Percentiles rank a stretch among this genome's conserved stretches.
phyloP scores from a whole-genome alignment of 2,113 vertebrate genomes.

The Donacobius atricapilla region DNA sequence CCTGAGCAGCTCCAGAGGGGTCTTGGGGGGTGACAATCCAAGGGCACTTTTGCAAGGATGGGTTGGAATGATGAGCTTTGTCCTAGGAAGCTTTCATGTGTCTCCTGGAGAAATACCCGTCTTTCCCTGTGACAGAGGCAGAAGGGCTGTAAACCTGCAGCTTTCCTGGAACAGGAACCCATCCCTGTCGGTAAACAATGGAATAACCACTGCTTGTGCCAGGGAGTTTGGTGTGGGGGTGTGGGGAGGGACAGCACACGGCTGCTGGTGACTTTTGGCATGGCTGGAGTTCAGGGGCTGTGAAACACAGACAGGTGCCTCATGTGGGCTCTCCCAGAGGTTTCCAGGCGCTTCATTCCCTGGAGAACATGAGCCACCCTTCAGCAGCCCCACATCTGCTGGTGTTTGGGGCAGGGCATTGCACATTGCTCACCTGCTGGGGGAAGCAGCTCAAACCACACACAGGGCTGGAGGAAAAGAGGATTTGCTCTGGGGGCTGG shows the following conservation, averaged over 20 bases:
- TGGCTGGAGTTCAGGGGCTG: background rate
- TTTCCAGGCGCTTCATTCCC: background rate
- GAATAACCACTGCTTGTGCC: accelerated
- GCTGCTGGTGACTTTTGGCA: accelerated
- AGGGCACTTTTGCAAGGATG: background rate
- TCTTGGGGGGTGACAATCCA: background rate
- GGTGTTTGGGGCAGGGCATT: background rate
- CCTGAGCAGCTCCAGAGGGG: accelerated
- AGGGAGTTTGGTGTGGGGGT: background rate
- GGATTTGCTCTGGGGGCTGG: background rate
- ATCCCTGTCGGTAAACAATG: background rate
- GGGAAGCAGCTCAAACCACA: background rate
- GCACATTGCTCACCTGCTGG: background rate
- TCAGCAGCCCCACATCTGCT: background rate
- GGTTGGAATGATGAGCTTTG: background rate
- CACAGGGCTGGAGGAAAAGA: background rate
- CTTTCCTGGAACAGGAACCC: background rate
- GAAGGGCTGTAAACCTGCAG: background rate
- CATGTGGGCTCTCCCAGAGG: accelerated
- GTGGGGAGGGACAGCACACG: background rate
- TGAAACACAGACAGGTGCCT: background rate
- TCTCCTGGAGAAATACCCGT: accelerated
- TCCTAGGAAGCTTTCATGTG: accelerated
- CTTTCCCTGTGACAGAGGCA: background rate
- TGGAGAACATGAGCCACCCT: background rate